Conservation (phyloP, 2,113 vertebrate genomes). For the Leptobrachium leishanense region DNA sequence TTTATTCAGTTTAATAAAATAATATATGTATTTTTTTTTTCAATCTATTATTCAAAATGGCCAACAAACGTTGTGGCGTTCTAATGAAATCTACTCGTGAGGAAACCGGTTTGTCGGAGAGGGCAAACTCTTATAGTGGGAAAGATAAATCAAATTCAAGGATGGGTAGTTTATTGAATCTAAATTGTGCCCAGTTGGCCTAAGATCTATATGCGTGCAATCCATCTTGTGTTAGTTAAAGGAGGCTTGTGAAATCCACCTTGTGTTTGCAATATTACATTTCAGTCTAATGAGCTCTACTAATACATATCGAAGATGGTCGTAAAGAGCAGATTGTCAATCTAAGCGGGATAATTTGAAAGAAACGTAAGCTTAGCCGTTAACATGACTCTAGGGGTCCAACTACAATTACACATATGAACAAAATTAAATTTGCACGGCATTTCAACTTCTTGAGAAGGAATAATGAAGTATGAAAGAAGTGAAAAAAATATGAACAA, state of each 20-base stretch:
- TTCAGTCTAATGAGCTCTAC: constrained; percentile 94
- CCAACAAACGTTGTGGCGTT: constrained; percentile 52
- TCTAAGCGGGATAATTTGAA: constrained; percentile 77
- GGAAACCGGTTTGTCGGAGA: constrained; percentile 76
- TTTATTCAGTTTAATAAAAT: constrained; percentile 32
- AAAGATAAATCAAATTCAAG: constrained; percentile 95
- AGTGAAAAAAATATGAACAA: constrained; percentile 73
- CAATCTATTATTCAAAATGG: constrained; percentile 51
- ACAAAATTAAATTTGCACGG: constrained; percentile 88
- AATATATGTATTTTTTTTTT: neutral
- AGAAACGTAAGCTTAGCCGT: constrained; percentile 84
- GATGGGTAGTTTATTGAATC: constrained; percentile 93
- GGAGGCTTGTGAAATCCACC: constrained; percentile 91
- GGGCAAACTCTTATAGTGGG: constrained; percentile 79
- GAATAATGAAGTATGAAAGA: constrained; percentile 89
- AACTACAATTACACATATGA: constrained; percentile 92
- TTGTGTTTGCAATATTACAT: constrained; percentile 98
- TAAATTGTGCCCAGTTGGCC: constrained; percentile 91
- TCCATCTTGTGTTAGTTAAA: constrained; percentile 93
- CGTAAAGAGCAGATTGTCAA: constrained; percentile 75
- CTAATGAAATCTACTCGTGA: constrained; percentile 81
- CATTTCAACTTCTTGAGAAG: constrained; percentile 78
- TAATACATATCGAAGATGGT: constrained; percentile 92
- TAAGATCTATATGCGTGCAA: constrained; percentile 86
- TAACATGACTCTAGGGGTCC: constrained; percentile 90